Evolutionary conservation across 2,797 vertebrate species (phyloP), one percentile per base, ranked within the genome.

Genomic region (Alfaro cultratus): DNA sequence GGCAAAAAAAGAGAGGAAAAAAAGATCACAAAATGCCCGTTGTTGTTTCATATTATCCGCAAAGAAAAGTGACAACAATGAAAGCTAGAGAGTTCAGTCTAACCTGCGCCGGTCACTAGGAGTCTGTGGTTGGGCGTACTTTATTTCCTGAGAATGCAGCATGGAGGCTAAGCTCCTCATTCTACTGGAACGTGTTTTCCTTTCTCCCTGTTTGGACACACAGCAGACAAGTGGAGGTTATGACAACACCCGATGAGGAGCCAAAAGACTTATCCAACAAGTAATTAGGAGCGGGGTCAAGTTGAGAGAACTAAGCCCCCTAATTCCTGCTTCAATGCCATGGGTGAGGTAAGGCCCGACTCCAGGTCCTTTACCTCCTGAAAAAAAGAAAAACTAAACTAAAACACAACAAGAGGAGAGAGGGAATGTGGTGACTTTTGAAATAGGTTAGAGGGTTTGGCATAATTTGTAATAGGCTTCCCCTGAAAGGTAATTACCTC

Each of bases 271-370:
- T 95, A 95, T 83, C 92, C 91, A 88, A 95, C 95, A 95, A 95
- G 94, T 94, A 93, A 96, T 95, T 95, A 95, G 94, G 93, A 95
- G 92, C 76, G 49, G 91, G 95, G 94, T 95, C 95, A 96, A 94
- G 94, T 95, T 95, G 92, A 94, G 89, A 94, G 90, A 94, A 91
- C 93, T 95, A 94, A 96, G 93, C 93, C 88, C 89, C 75, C 83
- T 94, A 95, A 95, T 94, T 94, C 93, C 90, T 82, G 62, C 83
- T 88, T 83, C 89, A 91, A 90, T 91, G 92, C 91, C 90, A 78
- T 71, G 85, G 86, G 92, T 94, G 90, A 91, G 90, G 91, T 90
- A 88, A 82, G 91, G 87, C 90, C 90, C 39, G 71, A 85, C 83
- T 88, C 78, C 73, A 89, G 86, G 88, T 79, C 78, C 80, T 74